Evolutionary conservation across 1,140 invertebrate species (phyloP), one percentile per base, ranked within the genome.

Genomic region (Leptonema lineaticorne): DNA sequence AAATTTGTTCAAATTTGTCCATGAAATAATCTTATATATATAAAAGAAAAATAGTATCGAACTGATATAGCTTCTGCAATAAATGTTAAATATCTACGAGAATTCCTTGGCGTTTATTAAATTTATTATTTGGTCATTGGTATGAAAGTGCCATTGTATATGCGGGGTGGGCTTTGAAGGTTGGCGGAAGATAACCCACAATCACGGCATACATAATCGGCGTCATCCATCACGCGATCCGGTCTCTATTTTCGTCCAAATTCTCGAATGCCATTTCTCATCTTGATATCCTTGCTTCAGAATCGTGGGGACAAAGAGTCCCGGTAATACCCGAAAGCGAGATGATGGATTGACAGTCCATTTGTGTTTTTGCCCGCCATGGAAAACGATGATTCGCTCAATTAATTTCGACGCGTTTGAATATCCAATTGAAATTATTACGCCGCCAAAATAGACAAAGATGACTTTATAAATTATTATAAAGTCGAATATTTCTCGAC

Each of bases 161-260:
- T n/a, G n/a, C n/a, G n/a, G n/a, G 37, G 9, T 2, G 37, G 11
- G 37, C 37, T 11, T 41, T 41, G 11, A 11, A 1, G 37, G 16
- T 14, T 11, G 11, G 30, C 37, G 37, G 9, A 16, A 24, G 24
- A 53, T 53, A 24, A 53, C 50, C 50, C 5, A 53, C 50, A 53
- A 53, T 53, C 50, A 53, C 50, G 50, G 50, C 50, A 53, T 53
- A 53, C 50, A 53, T 53, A 53, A 53, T 53, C 50, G 50, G 18
- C 22, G 50, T 24, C 50, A 53, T 53, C 50, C 50, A 53, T 53
- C 50, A 53, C 8, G 18, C 50, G 50, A 53, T 53, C 20, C 50
- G 37, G 8, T 24, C 22, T 53, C 27, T 53, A 22, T 22, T 53
- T 53, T 53, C 50, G 24, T 9, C 4, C 22, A 22, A 53, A 22